Evolutionary conservation across 2,113 vertebrate genomes (phyloP), one percentile per base, ranked within the genome.

Genomic region (Silurus meridionalis): DNA sequence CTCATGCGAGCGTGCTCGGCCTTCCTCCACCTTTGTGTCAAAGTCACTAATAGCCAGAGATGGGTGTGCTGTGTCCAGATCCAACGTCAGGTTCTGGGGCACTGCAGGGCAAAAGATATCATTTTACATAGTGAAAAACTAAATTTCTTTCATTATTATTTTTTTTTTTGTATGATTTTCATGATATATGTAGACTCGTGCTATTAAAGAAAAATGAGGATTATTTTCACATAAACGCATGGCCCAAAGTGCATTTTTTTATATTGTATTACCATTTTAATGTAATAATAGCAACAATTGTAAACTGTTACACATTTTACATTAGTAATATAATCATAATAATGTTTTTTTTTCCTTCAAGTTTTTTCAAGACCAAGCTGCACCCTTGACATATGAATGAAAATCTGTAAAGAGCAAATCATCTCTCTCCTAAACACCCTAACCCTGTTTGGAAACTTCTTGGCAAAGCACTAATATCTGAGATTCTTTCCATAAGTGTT

Each of bases 1-100:
- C 58, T 95, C 95, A 85, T 94, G 94, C 69, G 63, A 91, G 0
- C 94, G 94, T 7, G 90, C 50, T 0, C 90, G 92, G 3, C 92
- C 91, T 89, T 96, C 95, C 88, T 95, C 95, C 88, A 95, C 94
- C 85, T 93, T 93, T 25, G 95, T 95, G 91, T 94, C 93, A 8
- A 94, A 95, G 90, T 95, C 94, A 0, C 92, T 94, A 91, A 95
- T 94, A 9, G 91, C 28, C 75, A 96, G 88, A 87, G 94, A 93
- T 0, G 90, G 92, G 90, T 96, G 95, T 21, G 95, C 94, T 0
- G 95, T 96, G 91, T 95, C 92, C 1, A 94, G 92, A 87, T 96
- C 95, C 48, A 96, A 69, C 8, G 93, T 95, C 71, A 96, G 93
- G 90, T 96, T 96, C 90, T 95, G 94, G n/a, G 95, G 95, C 91